Evolutionary conservation across 2,797 vertebrate species (phyloP), one percentile per base, ranked within the genome.

Genomic region (Smutsia gigantea): DNA sequence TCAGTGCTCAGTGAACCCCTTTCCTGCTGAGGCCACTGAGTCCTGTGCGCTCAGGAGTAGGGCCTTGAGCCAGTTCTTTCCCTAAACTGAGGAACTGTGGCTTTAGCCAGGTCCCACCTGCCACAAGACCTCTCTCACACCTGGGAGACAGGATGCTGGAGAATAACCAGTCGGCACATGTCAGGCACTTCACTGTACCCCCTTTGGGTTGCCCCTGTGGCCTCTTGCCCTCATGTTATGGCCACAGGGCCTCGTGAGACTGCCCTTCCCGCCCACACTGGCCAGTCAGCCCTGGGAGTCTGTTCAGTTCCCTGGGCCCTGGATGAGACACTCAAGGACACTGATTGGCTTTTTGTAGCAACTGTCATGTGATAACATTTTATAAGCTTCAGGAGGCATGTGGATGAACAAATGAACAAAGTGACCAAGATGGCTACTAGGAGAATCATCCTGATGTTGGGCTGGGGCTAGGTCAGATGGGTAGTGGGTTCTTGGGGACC

Each of bases 401-500:
- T 9, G 13, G 34, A 23, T 12, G 18, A 46, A 29, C 46, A 63
- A 29, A 31, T 14, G 14, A 23, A 10, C 74, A 66, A 12, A 49
- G 31, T 14, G 31, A n/a, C 51, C 15, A 10, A 72, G 61, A n/a
- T 7, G 0, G 7, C 61, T 79, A 4, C 49, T 46, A 4, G 51
- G 25, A 68, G 23, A 71, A 23, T 53, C 15, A 4, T 74, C 53
- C 37, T 12, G n/a, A 9, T 7, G 31, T 57, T 15, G 19, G 18
- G 17, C 29, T 12, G 27, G 10, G 5, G 5, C 15, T 9, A 8
- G 7, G n/a, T 23, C 42, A 11, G 14, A 10, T 59, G 1, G 0
- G 31, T 9, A 6, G 9, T 14, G n/a, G 46, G 18, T 55, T 49
- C 72, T 11, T 13, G 17, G 42, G 61, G 23, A 29, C 12, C 21